Base-by-base conservation (phyloP, 2,113 vertebrate genomes). In the Paralichthys olivaceus region DNA sequence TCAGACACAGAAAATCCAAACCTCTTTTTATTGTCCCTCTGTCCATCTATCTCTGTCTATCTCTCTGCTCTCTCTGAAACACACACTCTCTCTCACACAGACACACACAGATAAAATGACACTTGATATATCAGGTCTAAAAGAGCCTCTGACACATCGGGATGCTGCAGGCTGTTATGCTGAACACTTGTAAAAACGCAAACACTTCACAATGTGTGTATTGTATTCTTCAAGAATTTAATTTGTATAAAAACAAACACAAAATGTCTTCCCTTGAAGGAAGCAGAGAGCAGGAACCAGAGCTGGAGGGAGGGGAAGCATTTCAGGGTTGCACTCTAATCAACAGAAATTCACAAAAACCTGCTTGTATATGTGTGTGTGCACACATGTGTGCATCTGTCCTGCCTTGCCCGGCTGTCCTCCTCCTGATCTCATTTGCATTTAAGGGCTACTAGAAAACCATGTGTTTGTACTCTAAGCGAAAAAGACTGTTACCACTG, bases 361-460 rank as follows among this genome's bases (percentile, higher is more conserved):
- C 55, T 19, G 26, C 57, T 1, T 26, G 32, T 65, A 13, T 62
- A 15, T n/a, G 53, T 64, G 56, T 62, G 47, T 28, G 53, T 56
- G 20, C n/a, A 12, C 63, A 32, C 72, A 49, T 74, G 37, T 61
- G 69, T 47, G 40, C 45, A 20, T 60, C 45, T 32, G 49, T 37
- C 28, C 25, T n/a, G n/a, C 51, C 60, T 55, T 59, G 37, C 54
- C 77, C 75, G 65, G 77, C 72, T 72, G 47, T 72, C 63, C 66
- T 67, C 17, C 65, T 47, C 53, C 69, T 63, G 67, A 81, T 64
- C 59, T 80, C 53, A 84, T 86, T 77, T 75, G 47, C 34, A 84
- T 81, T 58, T 65, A 63, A 7, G 22, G 71, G 69, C 49, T 71
- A 73, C 69, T 63, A 37, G 69, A 77, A 64, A 67, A 75, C 47